Evolutionary conservation across 2,113 vertebrate genomes (phyloP).

Genomic region (rabbit (Oryctolagus cuniculus)): DNA sequence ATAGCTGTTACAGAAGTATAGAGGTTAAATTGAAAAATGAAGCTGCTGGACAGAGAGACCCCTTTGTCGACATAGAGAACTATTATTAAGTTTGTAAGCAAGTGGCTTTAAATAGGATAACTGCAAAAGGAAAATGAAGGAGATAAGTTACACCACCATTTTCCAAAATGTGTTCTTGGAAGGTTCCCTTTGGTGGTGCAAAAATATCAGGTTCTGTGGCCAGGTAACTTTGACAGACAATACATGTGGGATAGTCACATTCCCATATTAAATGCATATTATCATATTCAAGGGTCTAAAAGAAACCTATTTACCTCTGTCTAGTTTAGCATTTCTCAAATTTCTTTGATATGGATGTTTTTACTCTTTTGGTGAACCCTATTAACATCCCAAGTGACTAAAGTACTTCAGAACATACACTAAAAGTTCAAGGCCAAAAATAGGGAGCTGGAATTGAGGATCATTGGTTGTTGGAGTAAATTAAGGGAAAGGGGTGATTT

Average conservation of each 20-base stretch:
- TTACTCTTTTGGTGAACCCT: conserved; percentile 14
- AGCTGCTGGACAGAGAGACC: background rate
- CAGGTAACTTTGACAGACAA: conserved; percentile 41
- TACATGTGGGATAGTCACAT: background rate
- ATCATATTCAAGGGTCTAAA: conserved; percentile 50
- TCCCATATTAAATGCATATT: background rate
- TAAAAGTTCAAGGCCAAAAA: conserved; percentile 9
- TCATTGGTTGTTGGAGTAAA: background rate
- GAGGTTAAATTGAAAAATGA: conserved; percentile 43
- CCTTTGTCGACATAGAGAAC: background rate
- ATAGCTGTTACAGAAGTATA: background rate
- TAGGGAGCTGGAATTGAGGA: background rate
- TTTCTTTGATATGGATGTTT: conserved; percentile 21
- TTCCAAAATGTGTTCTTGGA: conserved; percentile 48
- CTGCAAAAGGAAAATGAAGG: conserved; percentile 4
- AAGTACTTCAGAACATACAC: conserved; percentile 38
- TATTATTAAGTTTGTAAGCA: conserved; percentile 11
- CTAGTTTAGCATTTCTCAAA: conserved; percentile 30
- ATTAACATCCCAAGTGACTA: conserved; percentile 37
- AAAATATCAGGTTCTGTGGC: background rate
- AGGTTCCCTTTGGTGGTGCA: conserved; percentile 24
- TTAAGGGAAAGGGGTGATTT: background rate
- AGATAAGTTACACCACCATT: background rate
- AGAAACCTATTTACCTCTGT: conserved; percentile 53
- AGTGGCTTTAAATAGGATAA: conserved; percentile 2